Evolutionary conservation across 2,888 invertebrate genomes (phyloP), one percentile per base, ranked within the genome.

Genomic region (Trichopoda pennipes): DNA sequence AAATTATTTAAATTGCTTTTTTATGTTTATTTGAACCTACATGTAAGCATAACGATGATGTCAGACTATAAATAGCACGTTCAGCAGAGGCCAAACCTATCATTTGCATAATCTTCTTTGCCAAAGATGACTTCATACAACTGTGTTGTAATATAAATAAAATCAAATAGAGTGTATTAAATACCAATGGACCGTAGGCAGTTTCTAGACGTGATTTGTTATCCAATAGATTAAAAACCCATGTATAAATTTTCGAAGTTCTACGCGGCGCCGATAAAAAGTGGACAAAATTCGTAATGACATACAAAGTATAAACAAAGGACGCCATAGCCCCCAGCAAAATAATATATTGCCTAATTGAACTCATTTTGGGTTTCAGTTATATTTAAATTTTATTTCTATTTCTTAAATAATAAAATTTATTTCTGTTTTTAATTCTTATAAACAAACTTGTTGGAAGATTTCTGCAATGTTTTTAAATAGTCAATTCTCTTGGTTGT

Each of bases 121-220:
- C 85, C 38, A 88, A 79, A 2, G 89, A 88, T 60, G 91, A 91
- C 72, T 93, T 92, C 91, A 94, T 92, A 42, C 92, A 86, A 23
- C 93, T 93, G 85, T 94, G 94, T 87, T 93, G 93, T 6, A 93
- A 87, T 77, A 93, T 92, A 86, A 94, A 94, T 9, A 90, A 85
- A 79, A 92, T 91, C 47, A 94, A 80, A 23, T 93, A 91, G 12
- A 90, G 87, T 49, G 92, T 92, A 85, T 94, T 91, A 21, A 90
- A 87, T 1, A 93, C 89, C 58, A 91, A 87, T 14, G 92, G 88
- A 2, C 91, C 87, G 86, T 90, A 91, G 21, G 91, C 88, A 61
- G 91, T 90, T 86, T 90, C 87, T 82, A 91, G 63, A 2, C 88
- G 87, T 0, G 90, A 89, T 64, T 86, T 87, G 55, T 90, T 90